phyloP scores from a whole-genome alignment of 2,888 invertebrate genomes.

The Drosophila barbarae region DNA sequence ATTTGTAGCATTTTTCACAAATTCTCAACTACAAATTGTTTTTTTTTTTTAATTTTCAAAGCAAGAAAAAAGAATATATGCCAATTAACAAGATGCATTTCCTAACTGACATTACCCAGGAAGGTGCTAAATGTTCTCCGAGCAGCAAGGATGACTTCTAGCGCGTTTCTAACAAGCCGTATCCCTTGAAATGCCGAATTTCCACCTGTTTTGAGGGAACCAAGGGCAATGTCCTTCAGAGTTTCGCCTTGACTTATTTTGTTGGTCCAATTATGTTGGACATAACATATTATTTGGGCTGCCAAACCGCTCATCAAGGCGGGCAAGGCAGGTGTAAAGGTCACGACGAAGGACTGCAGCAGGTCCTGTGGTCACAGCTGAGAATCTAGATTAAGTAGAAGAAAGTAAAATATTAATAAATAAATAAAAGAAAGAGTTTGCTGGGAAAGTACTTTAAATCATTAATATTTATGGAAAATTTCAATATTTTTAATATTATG shows the following conservation, averaged over 20 bases:
- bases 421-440: not conserved
- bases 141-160: constrained; percentile 1
- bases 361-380: constrained; percentile 39
- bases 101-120: not conserved
- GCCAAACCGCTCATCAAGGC: constrained; percentile 38
- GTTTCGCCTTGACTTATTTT: constrained; percentile 28
- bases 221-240: constrained; percentile 24
- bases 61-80: not conserved
- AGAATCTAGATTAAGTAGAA: constrained; percentile 14
- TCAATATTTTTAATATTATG: not conserved
- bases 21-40: not conserved
- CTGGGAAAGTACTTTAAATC: not conserved
- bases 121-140: constrained; percentile 53
- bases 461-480: not conserved
- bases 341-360: constrained; percentile 22
- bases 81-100: not conserved
- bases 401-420: not conserved
- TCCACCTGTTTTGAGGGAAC: constrained; percentile 57
- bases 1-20: not conserved
- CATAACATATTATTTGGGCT: constrained; percentile 54
- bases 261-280: constrained; percentile 42
- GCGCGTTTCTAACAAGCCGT: constrained; percentile 60
- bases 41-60: not conserved
- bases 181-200: constrained; percentile 44
- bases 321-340: constrained; percentile 53